These are phyloP conservation scores for Corythornis madagascariensis DNA, from an alignment of 2,113 vertebrate genomes.

Conservation along the genomic window DNA sequence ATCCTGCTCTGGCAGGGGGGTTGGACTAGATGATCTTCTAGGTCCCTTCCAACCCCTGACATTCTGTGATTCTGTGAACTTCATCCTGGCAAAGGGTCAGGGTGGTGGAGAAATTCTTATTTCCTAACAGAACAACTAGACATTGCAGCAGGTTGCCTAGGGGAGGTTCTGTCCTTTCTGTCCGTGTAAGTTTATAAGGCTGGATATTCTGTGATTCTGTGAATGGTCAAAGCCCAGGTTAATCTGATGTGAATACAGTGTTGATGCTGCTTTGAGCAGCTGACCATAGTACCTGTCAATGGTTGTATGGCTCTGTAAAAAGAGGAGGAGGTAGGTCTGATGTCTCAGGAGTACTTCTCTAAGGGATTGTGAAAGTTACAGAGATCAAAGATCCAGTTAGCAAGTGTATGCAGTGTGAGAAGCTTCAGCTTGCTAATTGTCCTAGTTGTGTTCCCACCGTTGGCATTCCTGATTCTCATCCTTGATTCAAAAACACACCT, in stretches of 20 bases:
- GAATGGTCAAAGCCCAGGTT: fast-evolving
- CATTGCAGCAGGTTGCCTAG: background rate
- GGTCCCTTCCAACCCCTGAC: too few relatives aligned
- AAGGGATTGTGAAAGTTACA: background rate
- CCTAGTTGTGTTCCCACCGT: background rate
- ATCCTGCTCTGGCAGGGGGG: too few relatives aligned
- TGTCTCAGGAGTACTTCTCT: background rate
- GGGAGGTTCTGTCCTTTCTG: background rate
- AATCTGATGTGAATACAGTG: background rate
- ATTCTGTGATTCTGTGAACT: background rate
- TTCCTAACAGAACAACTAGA: background rate
- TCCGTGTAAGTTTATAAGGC: background rate
- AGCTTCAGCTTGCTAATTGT: background rate
- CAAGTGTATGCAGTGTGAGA: background rate
- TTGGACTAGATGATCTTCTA: too few relatives aligned
- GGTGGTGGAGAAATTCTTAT: background rate
- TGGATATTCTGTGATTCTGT: background rate
- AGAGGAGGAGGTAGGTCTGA: background rate
- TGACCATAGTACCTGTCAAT: background rate
- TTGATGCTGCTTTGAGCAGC: background rate
- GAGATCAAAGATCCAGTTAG: background rate
- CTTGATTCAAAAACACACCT: background rate
- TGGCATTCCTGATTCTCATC: background rate
- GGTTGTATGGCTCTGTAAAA: background rate
- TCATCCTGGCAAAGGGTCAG: background rate